Evolutionary conservation across 1,140 invertebrate genomes (phyloP).

Genomic region (Thaumatotibia leucotreta): DNA sequence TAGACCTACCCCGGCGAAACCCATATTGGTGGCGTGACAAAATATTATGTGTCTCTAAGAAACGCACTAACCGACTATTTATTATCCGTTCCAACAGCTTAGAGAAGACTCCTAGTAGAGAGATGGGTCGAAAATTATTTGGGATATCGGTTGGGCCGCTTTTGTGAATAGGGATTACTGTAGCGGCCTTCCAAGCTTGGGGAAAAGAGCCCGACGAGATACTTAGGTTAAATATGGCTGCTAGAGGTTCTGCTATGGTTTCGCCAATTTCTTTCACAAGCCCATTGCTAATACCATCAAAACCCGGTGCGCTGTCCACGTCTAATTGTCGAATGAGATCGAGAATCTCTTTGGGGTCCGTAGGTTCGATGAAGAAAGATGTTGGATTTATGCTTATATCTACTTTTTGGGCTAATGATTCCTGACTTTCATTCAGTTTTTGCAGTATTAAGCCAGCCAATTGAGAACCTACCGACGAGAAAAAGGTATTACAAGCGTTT

Average conservation of each 20-base stretch:
- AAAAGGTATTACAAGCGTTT: neutral
- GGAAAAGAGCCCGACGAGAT: too few relatives aligned
- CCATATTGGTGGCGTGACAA: too few relatives aligned
- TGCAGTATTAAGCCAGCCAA: neutral
- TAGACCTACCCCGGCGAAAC: too few relatives aligned
- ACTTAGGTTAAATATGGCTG: neutral
- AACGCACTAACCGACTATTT: too few relatives aligned
- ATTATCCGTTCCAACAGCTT: too few relatives aligned
- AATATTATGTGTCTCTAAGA: too few relatives aligned
- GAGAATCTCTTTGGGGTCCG: neutral
- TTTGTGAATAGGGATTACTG: too few relatives aligned
- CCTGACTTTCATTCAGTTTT: neutral
- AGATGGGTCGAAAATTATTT: too few relatives aligned
- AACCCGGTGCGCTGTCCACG: too few relatives aligned
- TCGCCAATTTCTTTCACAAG: neutral
- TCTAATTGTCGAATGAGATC: neutral
- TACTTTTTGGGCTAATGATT: neutral
- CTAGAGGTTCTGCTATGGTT: neutral
- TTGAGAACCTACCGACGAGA: neutral
- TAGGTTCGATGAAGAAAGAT: neutral
- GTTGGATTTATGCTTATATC: neutral
- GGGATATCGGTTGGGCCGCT: too few relatives aligned
- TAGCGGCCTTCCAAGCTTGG: too few relatives aligned
- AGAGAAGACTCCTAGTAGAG: too few relatives aligned
- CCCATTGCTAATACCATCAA: neutral